Evolutionary conservation across 2,888 invertebrate species (phyloP), one percentile per base, ranked within the genome.

Genomic region (Polymixis flavicincta): DNA sequence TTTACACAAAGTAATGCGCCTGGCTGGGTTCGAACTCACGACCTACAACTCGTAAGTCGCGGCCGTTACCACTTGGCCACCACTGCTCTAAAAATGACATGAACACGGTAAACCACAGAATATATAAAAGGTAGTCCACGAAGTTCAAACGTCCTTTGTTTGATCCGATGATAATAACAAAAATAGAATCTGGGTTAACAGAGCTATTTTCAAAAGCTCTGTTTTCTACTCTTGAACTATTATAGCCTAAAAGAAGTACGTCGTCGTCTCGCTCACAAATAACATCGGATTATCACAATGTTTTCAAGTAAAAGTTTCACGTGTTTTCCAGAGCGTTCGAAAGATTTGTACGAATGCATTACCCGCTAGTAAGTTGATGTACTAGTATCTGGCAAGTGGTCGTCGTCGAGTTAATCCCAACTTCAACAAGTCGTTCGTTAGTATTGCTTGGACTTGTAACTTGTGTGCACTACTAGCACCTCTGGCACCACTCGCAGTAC

Each of bases 351-450:
- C 8, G 32, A 59, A 52, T 68, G 32, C 25, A 50, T 19, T 19
- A 64, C 19, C 19, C 42, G 54, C 11, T 45, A 13, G 13, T 45
- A 45, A 13, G 42, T 45, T 45, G 42, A 45, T 45, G 11, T 48
- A 37, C n/a, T n/a, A 25, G 32, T 11, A 19, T 5, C 54, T 13
- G 32, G 45, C 69, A 54, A 65, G 60, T 57, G 19, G 19, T 28
- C 63, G 42, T 25, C 14, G 19, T 14, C 42, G n/a, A 28, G 57
- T 60, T 60, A 45, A 69, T 76, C 82, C n/a, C 55, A 78, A 78
- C 59, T 66, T 45, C 83, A 70, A 82, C 77, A 70, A 80, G 79
- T 66, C 66, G 69, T 66, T 80, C 79, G 69, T 82, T 80, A 80
- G 83, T 52, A 48, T 19, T 28, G 55, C 61, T 52, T 42, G 65